Percentiles rank a stretch among this genome's conserved stretches.
Conservation (phyloP, 2,113 vertebrate genomes). For the Saccopteryx bilineata region DNA sequence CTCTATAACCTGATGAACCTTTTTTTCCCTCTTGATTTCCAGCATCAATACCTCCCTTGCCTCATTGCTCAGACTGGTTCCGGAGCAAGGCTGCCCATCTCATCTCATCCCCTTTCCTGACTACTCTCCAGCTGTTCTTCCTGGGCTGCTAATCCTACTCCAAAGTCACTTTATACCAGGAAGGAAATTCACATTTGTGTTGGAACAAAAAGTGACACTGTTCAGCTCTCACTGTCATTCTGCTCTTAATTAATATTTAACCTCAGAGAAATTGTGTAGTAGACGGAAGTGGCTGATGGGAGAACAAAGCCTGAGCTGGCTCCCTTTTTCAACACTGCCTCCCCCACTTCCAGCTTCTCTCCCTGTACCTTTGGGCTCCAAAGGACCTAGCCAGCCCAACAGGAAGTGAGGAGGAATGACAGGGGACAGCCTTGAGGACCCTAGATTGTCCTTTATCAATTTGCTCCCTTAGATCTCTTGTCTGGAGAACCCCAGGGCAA, state of each 20-base stretch:
- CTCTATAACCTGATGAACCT: neutral
- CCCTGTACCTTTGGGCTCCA: neutral
- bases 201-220: slow-evolving; percentile 82
- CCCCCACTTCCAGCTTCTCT: slow-evolving; percentile 55
- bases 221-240: slow-evolving; percentile 80
- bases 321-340: slow-evolving; percentile 64
- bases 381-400: neutral
- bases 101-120: neutral
- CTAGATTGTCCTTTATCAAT: neutral
- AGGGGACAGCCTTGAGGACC: neutral
- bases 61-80: neutral
- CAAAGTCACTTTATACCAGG: slow-evolving; percentile 73
- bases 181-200: slow-evolving; percentile 82
- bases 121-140: slow-evolving; percentile 15
- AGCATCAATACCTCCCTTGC: neutral
- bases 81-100: neutral
- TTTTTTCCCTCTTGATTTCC: neutral
- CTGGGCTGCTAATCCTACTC: slow-evolving; percentile 73
- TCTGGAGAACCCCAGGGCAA: neutral
- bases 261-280: slow-evolving; percentile 67
- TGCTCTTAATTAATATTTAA: slow-evolving; percentile 81
- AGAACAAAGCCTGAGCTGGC: slow-evolving; percentile 72
- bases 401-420: no score
- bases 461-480: neutral
- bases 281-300: slow-evolving; percentile 72